Conservation (phyloP, 1,140 invertebrate species). For the Drosophila pruinosa region DNA sequence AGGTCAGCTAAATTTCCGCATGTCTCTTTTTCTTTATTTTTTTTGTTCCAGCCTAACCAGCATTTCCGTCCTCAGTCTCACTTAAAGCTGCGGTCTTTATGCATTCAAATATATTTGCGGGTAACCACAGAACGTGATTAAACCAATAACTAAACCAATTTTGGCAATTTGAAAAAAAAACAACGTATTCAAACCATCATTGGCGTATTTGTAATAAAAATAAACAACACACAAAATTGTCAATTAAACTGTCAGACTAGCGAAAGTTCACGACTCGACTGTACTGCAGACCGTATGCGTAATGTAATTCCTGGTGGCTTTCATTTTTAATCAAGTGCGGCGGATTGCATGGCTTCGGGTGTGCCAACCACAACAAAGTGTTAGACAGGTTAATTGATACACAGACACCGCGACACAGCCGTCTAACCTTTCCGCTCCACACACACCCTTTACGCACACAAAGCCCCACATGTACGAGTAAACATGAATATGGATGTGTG, state of each 20-base stretch:
- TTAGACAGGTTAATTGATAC: slow-evolving; percentile 73
- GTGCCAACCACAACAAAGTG: slow-evolving; percentile 68
- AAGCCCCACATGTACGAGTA: not conserved
- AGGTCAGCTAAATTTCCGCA: slow-evolving; percentile 45
- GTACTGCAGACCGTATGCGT: slow-evolving; percentile 23
- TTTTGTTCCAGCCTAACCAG: not conserved
- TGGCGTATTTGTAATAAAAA: slow-evolving; percentile 27
- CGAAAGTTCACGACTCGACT: slow-evolving; percentile 8
- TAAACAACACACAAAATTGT: slow-evolving; percentile 38
- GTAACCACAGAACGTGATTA: slow-evolving; percentile 64
- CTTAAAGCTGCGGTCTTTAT: slow-evolving; percentile 3
- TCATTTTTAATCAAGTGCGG: slow-evolving; percentile 24
- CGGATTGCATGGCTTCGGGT: slow-evolving; percentile 1
- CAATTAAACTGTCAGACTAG: slow-evolving; percentile 59
- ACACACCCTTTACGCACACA: not conserved
- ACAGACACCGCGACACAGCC: slow-evolving; percentile 50
- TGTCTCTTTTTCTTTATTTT: not conserved
- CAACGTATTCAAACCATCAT: not conserved
- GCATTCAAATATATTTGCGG: slow-evolving; percentile 7
- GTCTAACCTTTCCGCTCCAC: not conserved
- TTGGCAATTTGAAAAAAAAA: slow-evolving; percentile 11
- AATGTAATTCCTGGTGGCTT: slow-evolving; percentile 25
- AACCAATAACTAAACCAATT: slow-evolving; percentile 66
- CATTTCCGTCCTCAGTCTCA: not conserved
- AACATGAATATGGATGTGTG: slow-evolving; percentile 28